Base-by-base conservation (phyloP, 1,140 invertebrate genomes). In the Amyelois transitella region DNA sequence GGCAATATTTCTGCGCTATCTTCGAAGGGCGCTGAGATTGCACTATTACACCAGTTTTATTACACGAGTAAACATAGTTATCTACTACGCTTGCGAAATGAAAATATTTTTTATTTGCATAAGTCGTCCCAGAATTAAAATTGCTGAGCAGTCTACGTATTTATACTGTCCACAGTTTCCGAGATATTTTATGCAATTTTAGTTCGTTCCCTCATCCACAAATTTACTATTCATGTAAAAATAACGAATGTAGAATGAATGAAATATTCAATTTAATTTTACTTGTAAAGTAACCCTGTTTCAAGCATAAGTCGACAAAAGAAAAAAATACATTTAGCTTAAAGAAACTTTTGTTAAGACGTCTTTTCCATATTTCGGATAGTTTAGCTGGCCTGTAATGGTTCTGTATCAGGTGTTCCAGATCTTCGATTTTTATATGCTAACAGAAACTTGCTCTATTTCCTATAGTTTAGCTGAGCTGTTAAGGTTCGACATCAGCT, bases 1-100 rank as follows among this genome's bases (percentile, higher is more conserved):
- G 68, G 69, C 69, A 70, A 77, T 77, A 75, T 70, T 58, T 75
- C 51, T 69, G 50, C 62, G 52, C 66, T 79, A 75, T 77, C 72
- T 73, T 54, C 45, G 50, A 65, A 59, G 67, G 61, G 61, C 45
- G 66, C 66, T 64, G 64, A 70, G 73, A 77, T 77, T 79, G 69
- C 58, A 70, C 58, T 65, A 61, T 66, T 61, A 68, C 61, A 53
- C 45, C 25, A 53, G 57, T 66, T 62, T 60, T 63, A 67, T 72
- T 60, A 64, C 2, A n/a, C 6, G 48, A 59, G 47, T 59, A 62
- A 59, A 66, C 56, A 38, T 48, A 60, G 14, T 19, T 19, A 28
- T 28, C 25, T 28, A 19, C 43, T 48, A 18, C 50, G 50, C 18
- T 21, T 20, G 18, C 25, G 6, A 32, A 52, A 52, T 43, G 17